Evolutionary conservation across 1,140 invertebrate species (phyloP).

Genomic region (Drosophila subpulchrella): DNA sequence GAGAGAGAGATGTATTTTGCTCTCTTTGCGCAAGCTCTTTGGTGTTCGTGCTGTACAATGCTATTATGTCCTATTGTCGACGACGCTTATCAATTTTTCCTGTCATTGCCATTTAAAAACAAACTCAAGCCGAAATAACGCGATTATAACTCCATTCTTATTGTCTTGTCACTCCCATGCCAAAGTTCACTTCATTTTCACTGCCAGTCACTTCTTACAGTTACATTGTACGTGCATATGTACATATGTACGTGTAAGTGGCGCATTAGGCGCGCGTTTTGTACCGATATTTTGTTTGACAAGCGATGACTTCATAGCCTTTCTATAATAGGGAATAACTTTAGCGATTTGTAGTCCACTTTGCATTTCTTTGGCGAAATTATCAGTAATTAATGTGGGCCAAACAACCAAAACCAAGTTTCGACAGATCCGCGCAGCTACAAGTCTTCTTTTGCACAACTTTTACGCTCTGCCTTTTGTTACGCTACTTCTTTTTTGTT

Average conservation of each 20-base stretch:
- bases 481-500: slow-evolving; percentile 66
- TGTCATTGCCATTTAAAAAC: slow-evolving; percentile 5
- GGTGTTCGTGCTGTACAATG: slow-evolving; percentile 55
- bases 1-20: slow-evolving; percentile 36
- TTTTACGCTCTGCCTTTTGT: slow-evolving; percentile 67
- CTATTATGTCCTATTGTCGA: slow-evolving; percentile 52
- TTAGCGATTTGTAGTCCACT: not conserved
- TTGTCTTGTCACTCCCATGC: not conserved
- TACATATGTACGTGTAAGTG: not conserved
- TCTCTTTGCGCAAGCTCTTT: slow-evolving; percentile 31
- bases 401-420: slow-evolving; percentile 48
- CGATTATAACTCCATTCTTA: not conserved
- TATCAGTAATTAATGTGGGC: slow-evolving; percentile 14
- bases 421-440: slow-evolving; percentile 67
- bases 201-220: slow-evolving; percentile 10
- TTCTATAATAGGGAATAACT: not conserved
- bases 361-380: slow-evolving; percentile 4
- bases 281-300: slow-evolving; percentile 7
- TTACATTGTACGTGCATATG: not conserved
- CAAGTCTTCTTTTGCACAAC: slow-evolving; percentile 81
- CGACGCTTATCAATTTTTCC: slow-evolving; percentile 27
- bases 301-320: slow-evolving; percentile 26
- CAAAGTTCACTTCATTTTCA: slow-evolving; percentile 7
- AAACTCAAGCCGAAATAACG: not conserved
- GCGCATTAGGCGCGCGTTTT: slow-evolving; percentile 38